Base-by-base conservation (phyloP, 2,888 invertebrate genomes). In the Dryomyza anilis region DNA sequence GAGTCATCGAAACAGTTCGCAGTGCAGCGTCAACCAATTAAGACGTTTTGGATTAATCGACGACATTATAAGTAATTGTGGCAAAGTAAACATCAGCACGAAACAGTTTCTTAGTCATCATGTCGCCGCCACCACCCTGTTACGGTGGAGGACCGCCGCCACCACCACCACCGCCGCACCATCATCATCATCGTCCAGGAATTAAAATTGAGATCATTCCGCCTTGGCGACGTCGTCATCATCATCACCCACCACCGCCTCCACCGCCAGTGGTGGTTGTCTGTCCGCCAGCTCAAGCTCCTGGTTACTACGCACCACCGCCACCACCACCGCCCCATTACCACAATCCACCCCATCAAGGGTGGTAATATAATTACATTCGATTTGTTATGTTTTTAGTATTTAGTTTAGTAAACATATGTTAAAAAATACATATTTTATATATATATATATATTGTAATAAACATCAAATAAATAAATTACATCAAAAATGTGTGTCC, bases 251-350 rank as follows among this genome's bases (percentile, higher is more conserved):
- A 50, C 1, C 39, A 19, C 19, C 48, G 39, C 23, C 16, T 8
- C 30, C 52, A 39, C 23, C 56, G 36, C 12, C n/a, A 12, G 21
- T 45, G 19, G 58, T 58, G 16, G 25, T 29, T 3, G 19, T 33
- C 12, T 10, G 7, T 4, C 58, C 58, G 36, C 46, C 53, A 43
- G 16, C 62, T 23, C 62, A 58, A 48, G 63, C 66, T 27, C 55
- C 66, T 25, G 43, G 30, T 3, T 61, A 57, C 29, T 65, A 65
- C 12, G 48, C 39, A n/a, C 66, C 63, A 29, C 63, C 58, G 27
- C 64, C 62, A 46, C 63, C 64, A 30, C 69, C 70, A 36, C 67
- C 69, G 12, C 56, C 65, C 12, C 69, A 67, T 66, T 64, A 63
- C 30, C 21, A 59, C 48, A 59, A 59, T n/a, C 59, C 48, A 3